These are phyloP conservation scores for Drosophila nigrodunni DNA, from an alignment of 1,140 invertebrate genomes.

Conservation along the genomic window DNA sequence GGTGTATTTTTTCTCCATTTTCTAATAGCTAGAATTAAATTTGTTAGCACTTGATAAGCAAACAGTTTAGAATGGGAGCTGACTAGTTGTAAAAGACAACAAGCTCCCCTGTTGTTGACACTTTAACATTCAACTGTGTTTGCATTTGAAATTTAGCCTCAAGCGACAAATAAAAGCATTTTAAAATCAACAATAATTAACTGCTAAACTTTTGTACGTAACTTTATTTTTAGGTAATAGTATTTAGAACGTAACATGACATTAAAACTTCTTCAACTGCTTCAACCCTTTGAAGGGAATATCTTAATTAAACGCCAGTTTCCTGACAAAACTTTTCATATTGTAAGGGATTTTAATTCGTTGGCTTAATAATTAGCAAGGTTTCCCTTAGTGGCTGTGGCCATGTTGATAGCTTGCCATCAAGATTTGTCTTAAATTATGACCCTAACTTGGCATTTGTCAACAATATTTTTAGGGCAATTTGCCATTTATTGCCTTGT, in stretches of 20 bases:
- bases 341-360: constrained; percentile 16
- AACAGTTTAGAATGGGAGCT: not conserved
- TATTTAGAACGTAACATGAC: constrained; percentile 62
- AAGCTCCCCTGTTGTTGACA: not conserved
- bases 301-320: constrained; percentile 61
- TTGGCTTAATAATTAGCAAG: constrained; percentile 59
- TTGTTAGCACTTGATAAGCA: constrained; percentile 14
- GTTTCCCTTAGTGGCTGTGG: not conserved
- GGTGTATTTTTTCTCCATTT: not conserved
- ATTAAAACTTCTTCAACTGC: constrained; percentile 66
- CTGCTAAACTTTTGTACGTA: constrained; percentile 55
- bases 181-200: constrained; percentile 78
- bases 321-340: constrained; percentile 59
- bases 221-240: constrained; percentile 46
- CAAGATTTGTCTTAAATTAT: constrained; percentile 5
- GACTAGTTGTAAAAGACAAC: not conserved
- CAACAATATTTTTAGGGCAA: constrained; percentile 21
- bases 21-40: constrained; percentile 4
- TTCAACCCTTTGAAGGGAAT: constrained; percentile 19
- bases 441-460: constrained; percentile 33
- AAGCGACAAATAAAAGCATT: constrained; percentile 65
- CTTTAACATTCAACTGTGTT: constrained; percentile 32
- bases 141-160: constrained; percentile 56
- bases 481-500: constrained; percentile 8
- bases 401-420: constrained; percentile 24